Conservation (phyloP, 37 sponge, comb jelly and placozoan species). For the Halisarca cf. caerulea region DNA sequence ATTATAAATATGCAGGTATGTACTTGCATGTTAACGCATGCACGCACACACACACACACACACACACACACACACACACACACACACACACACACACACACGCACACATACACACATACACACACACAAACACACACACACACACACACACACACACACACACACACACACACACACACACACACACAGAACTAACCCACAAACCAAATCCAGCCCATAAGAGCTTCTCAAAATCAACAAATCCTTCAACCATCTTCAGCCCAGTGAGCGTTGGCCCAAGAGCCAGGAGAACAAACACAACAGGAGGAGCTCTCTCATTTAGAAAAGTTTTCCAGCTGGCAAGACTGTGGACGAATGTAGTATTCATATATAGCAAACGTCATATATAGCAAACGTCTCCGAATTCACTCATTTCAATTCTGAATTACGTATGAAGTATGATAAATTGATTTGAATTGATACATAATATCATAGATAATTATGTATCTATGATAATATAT, state of each 20-base stretch:
- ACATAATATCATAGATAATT: too few species aligned
- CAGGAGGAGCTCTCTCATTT: conserved; percentile 78
- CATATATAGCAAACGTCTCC: too few species aligned
- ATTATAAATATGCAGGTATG: background rate
- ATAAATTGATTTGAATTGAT: too few species aligned
- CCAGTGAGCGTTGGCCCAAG: conserved; percentile 64
- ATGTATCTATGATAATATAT: too few species aligned
- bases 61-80: conserved; percentile 32
- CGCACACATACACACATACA: conserved; percentile 51
- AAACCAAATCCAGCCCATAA: conserved; percentile 51
- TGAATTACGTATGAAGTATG: too few species aligned
- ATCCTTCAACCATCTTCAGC: conserved; percentile 39
- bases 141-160: conserved; percentile 56
- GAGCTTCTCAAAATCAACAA: conserved; percentile 53
- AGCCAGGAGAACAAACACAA: conserved; percentile 64
- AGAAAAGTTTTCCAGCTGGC: conserved; percentile 70
- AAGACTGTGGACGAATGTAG: conserved; percentile 34
- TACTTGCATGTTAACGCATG: background rate
- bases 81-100: conserved; percentile 52
- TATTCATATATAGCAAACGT: too few species aligned
- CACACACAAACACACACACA: conserved; percentile 56
- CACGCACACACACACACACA: background rate
- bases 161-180: conserved; percentile 52
- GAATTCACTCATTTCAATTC: too few species aligned
- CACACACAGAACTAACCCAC: conserved; percentile 43